Percentiles rank a stretch among this genome's conserved stretches.
Conservation (phyloP, 2,797 vertebrate genomes). For the Alauda arvensis region DNA sequence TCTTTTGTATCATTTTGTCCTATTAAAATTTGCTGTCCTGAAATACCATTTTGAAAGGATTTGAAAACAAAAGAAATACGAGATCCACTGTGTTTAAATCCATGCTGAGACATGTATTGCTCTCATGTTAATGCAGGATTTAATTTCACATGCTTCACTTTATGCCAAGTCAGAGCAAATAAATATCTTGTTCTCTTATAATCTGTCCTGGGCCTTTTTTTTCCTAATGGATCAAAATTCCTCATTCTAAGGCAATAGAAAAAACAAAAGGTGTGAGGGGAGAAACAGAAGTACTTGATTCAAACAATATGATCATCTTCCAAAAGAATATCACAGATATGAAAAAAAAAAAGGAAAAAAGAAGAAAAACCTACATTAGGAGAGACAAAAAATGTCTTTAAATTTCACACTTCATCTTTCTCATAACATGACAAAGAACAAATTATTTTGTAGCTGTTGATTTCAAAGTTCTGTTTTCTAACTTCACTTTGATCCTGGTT, state of each 20-base stretch:
- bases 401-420: neutral
- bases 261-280: rapidly evolving
- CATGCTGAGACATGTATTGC: neutral
- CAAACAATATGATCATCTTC: neutral
- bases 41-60: neutral
- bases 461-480: neutral
- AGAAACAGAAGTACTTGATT: neutral
- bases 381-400: neutral
- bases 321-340: neutral
- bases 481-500: neutral
- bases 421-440: neutral
- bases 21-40: neutral
- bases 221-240: neutral
- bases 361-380: neutral
- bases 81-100: neutral
- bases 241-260: neutral
- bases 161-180: neutral
- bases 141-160: neutral
- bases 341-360: neutral
- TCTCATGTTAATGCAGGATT: neutral
- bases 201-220: neutral
- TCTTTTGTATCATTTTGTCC: neutral
- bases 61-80: neutral
- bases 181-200: neutral
- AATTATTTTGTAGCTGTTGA: neutral